Percentiles rank a stretch among this genome's conserved stretches.
These are phyloP conservation scores for Nannobrachium achirus DNA, from an alignment of 2,113 vertebrate species.

Conservation along the genomic window DNA sequence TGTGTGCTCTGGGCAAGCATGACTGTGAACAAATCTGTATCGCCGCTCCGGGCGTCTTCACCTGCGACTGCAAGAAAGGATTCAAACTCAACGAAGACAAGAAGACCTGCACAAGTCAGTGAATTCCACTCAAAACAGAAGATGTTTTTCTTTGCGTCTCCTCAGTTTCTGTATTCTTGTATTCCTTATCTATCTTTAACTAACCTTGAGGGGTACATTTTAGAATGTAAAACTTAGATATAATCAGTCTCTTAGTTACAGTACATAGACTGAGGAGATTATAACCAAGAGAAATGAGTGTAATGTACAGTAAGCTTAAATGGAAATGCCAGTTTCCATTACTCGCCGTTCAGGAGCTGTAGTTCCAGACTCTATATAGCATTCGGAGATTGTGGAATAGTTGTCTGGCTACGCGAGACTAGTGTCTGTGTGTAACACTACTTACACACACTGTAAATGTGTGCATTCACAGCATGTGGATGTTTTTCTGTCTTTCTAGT, in stretches of 20 bases:
- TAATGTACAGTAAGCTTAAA: too few relatives aligned
- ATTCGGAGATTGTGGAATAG: too few relatives aligned
- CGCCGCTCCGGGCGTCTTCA: slow-evolving; percentile 79
- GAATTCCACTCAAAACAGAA: neutral
- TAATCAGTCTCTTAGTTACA: too few relatives aligned
- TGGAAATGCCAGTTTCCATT: too few relatives aligned
- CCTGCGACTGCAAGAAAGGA: slow-evolving; percentile 81
- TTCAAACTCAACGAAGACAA: slow-evolving; percentile 85
- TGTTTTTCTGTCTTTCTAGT: too few relatives aligned
- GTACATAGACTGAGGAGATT: neutral
- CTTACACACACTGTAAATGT: too few relatives aligned
- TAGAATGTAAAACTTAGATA: too few relatives aligned
- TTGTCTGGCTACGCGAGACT: too few relatives aligned
- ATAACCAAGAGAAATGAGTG: too few relatives aligned
- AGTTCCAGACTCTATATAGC: too few relatives aligned
- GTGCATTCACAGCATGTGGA: neutral
- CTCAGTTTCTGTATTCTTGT: neutral
- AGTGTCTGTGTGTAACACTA: neutral
- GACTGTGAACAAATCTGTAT: slow-evolving; percentile 89
- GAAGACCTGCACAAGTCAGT: slow-evolving; percentile 78
- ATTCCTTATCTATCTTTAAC: neutral
- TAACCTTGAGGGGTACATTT: too few relatives aligned
- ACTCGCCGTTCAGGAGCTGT: too few relatives aligned
- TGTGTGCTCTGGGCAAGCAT: slow-evolving; percentile 82
- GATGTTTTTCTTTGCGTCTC: neutral